Base-by-base conservation (phyloP, 2,113 vertebrate species). In the Mus spicilegus region DNA sequence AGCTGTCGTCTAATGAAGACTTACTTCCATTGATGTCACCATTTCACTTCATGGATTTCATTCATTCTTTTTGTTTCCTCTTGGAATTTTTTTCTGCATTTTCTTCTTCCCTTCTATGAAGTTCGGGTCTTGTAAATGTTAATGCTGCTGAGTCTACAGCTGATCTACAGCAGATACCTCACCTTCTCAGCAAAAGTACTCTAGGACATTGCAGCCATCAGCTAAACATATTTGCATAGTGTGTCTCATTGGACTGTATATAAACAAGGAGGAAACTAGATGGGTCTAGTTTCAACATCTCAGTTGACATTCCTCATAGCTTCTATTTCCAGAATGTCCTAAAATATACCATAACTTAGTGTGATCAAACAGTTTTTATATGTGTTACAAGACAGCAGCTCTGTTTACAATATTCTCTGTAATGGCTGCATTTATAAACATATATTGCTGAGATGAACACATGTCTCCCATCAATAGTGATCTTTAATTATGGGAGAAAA, bases 1-100 rank as follows among this genome's bases (percentile, higher is more conserved):
- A 93, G 78, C 30, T 96, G 81, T 95, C 87, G 81, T 95, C 87
- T 96, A 97, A 98, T 94, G 63, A 65, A 98, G 93, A 97, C 97
- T 99, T 98, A 97, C 97, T 99, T 98, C 97, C 97, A 97, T 98
- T 98, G 98, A 95, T 94, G 95, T 97, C 97, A 97, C 36, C 89
- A 63, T 89, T 75, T 97, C 95, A 90, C 92, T 96, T 97, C 97
- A 97, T 95, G 93, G 87, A 7, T 76, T 92, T 69, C 76, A 56
- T 70, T 72, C 49, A 86, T 30, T 87, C n/a, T 46, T 67, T 94
- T 81, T 80, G 49, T 82, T 95, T 61, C 7, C 30, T 89, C 91
- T 95, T 85, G 96, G 72, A 92, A 28, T 98, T 98, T 97, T 97
- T 97, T 94, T 56, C 86, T 89, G 26, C 93, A 89, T 91, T 96